Percentiles rank a stretch among this genome's conserved stretches.
phyloP scores from a whole-genome alignment of 2,888 invertebrate genomes.

The Spisula subtruncata region DNA sequence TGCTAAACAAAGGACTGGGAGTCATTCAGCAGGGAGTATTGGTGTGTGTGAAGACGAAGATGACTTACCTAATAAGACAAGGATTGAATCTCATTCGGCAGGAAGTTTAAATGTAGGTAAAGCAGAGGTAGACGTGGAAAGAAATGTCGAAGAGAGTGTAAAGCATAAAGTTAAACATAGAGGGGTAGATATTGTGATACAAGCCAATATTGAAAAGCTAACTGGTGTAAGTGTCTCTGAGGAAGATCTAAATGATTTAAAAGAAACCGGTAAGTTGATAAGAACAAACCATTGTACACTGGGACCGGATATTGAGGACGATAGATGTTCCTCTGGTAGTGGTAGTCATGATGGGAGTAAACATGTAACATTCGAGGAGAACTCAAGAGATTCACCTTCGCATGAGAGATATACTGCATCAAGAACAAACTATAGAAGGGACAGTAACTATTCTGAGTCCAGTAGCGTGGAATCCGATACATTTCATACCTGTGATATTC shows the following conservation, averaged over 20 bases:
- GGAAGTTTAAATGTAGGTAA: no score
- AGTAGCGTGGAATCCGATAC: not conserved
- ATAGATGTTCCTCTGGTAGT: not conserved
- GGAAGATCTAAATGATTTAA: not conserved
- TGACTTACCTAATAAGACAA: not conserved
- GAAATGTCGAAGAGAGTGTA: no score
- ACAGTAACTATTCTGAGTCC: not conserved
- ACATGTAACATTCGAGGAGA: not conserved
- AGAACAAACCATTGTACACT: not conserved
- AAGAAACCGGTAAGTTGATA: not conserved
- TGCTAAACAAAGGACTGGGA: not conserved
- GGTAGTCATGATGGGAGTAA: not conserved
- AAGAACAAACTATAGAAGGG: not conserved
- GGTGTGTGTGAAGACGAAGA: not conserved
- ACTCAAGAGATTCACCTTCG: not conserved
- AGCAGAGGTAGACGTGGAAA: no score
- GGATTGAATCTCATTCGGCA: not conserved
- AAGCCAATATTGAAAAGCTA: not conserved
- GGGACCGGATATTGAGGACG: not conserved
- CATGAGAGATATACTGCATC: not conserved
- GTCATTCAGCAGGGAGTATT: not conserved
- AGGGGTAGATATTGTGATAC: not conserved
- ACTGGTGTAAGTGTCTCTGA: not conserved
- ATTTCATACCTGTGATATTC: conserved; percentile 29
- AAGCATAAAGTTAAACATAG: not conserved